These are phyloP conservation scores for Drosophila sp. DNA, from an alignment of 1,140 invertebrate species.

Conservation along the genomic window DNA sequence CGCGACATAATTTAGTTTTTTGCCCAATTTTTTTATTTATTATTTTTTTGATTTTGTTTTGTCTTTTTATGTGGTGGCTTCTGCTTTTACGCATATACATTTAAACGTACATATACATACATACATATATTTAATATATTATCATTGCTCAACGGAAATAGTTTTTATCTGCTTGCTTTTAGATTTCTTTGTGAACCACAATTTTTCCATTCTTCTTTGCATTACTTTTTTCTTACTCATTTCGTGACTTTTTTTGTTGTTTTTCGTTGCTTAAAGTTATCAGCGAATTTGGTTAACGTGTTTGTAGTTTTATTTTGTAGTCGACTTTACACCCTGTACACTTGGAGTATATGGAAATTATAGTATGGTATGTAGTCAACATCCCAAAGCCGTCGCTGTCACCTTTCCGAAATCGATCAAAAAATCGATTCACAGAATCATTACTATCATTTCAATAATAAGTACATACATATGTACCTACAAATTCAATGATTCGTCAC, in stretches of 20 bases:
- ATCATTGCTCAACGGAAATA: slow-evolving; percentile 10
- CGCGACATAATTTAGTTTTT: slow-evolving; percentile 46
- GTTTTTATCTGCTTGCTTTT: slow-evolving; percentile 8
- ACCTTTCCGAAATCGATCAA: too few relatives aligned
- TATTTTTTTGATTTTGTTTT: slow-evolving; percentile 13
- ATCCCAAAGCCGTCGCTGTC: too few relatives aligned
- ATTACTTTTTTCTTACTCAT: neutral
- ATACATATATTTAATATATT: slow-evolving; percentile 29
- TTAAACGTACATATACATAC: slow-evolving; percentile 1
- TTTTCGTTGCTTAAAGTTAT: slow-evolving; percentile 4
- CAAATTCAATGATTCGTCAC: too few relatives aligned
- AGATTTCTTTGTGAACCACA: slow-evolving; percentile 19
- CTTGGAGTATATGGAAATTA: too few relatives aligned
- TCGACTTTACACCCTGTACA: too few relatives aligned
- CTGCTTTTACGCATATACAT: slow-evolving; percentile 2
- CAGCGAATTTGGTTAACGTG: slow-evolving; percentile 4
- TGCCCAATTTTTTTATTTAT: slow-evolving; percentile 11
- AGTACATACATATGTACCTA: too few relatives aligned
- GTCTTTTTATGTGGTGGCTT: neutral
- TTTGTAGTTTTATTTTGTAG: neutral
- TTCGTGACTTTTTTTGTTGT: slow-evolving; percentile 13
- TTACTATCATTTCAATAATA: too few relatives aligned
- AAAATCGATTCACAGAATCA: too few relatives aligned
- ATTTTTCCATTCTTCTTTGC: slow-evolving; percentile 6
- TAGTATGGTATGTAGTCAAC: too few relatives aligned